Percentiles rank a stretch among this genome's conserved stretches.
phyloP scores from a whole-genome alignment of 64 coral and sea anemone genomes.

The Trachythela sp. region DNA sequence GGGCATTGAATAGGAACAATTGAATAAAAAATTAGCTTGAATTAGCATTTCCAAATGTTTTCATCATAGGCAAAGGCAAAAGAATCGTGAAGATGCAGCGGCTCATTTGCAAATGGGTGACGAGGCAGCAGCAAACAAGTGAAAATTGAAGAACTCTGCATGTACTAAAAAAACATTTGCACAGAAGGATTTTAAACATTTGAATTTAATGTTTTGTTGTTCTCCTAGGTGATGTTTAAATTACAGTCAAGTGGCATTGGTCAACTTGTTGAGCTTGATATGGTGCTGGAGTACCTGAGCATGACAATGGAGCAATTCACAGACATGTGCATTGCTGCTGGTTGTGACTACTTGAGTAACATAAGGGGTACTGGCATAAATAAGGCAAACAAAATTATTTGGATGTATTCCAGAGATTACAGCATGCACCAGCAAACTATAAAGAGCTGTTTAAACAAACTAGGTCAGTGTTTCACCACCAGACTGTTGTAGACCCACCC shows the following conservation, averaged over 20 bases:
- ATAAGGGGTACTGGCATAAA: constrained; percentile 51
- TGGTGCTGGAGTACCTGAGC: constrained; percentile 25
- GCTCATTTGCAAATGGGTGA: background rate
- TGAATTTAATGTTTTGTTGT: background rate
- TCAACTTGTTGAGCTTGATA: constrained; percentile 23
- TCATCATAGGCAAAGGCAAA: background rate
- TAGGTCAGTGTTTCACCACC: constrained; percentile 36
- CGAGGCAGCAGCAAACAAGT: background rate
- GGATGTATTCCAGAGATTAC: background rate
- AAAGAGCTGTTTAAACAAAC: constrained; percentile 26
- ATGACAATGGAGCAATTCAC: constrained; percentile 29
- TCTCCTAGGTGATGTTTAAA: constrained; percentile 49
- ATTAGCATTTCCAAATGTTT: background rate
- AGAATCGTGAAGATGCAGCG: background rate
- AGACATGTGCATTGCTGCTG: constrained; percentile 47
- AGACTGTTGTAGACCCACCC: constrained; percentile 58
- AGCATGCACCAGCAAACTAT: constrained; percentile 37
- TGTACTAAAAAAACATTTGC: background rate
- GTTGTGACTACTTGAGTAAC: constrained; percentile 45
- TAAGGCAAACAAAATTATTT: constrained; percentile 31
- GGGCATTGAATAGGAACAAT: too few species aligned
- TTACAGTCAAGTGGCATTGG: constrained; percentile 36
- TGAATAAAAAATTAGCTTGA: too few species aligned
- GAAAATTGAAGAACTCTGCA: background rate
- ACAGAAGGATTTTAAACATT: background rate